Evolutionary conservation across 2,888 invertebrate species (phyloP), one percentile per base, ranked within the genome.

Genomic region (Agrilus biguttatus): DNA sequence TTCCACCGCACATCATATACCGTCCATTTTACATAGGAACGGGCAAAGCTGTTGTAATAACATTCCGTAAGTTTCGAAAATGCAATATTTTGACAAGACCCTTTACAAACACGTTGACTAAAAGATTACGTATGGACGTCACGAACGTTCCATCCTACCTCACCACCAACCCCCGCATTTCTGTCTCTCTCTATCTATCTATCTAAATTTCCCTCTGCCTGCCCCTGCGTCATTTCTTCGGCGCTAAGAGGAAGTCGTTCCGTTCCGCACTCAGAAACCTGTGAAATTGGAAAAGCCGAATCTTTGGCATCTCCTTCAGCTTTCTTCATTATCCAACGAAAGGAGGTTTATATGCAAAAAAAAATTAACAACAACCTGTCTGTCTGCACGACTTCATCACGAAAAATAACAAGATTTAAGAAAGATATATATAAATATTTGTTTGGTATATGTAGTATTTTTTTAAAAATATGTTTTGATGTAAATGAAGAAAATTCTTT

Each of bases 281-380:
- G 66, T 65, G 65, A 66, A 66, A 66, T 66, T 66, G 64, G 65
- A 65, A 65, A 66, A 63, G 59, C 64, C 57, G 10, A 28, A 28
- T 10, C 28, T 28, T 28, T 28, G 10, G 28, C 28, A 10, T 28
- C 28, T 28, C 2, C 32, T 3, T 14, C 14, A 33, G 14, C 28
- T 40, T 33, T 19, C 33, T 12, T 28, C 28, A 28, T 28, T 10
- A 28, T 4, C 28, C 4, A 28, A 28, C 28, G 10, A 28, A 28
- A 28, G 28, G 28, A 10, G 28, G 28, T 28, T 28, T 28, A 28
- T 28, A 10, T 28, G 10, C 10, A 28, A 28, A 28, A 28, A n/a
- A 28, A 28, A 28, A 28, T 28, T 28, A 28, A 28, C 28, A 28
- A 4, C 28, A 28, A 21, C 21, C 21, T 5, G 21, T 2, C 21